Evolutionary conservation across 2,113 vertebrate species (phyloP).

Genomic region (Globicephala melas): DNA sequence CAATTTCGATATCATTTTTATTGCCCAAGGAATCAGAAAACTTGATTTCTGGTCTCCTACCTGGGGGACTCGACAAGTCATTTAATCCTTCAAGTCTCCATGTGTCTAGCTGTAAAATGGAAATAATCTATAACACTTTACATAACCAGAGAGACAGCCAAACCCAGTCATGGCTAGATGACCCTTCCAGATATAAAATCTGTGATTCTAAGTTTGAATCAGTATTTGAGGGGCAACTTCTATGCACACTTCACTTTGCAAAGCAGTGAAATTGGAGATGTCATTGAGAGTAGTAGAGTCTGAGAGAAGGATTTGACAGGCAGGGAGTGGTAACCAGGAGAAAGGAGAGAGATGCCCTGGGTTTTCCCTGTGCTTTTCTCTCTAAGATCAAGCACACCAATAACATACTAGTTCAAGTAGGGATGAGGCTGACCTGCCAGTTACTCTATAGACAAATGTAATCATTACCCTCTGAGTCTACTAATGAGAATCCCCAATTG

Average conservation of each 20-base stretch:
- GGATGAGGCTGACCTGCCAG: slow-evolving; percentile 48
- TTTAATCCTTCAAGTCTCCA: neutral
- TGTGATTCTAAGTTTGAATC: neutral
- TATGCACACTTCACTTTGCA: neutral
- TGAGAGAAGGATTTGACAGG: neutral
- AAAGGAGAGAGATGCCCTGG: neutral
- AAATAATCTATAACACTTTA: neutral
- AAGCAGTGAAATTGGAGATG: neutral
- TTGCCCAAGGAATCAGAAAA: neutral
- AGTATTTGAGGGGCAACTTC: neutral
- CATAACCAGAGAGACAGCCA: neutral
- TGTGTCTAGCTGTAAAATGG: neutral
- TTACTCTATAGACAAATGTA: slow-evolving; percentile 57
- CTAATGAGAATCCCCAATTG: neutral
- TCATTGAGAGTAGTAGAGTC: neutral
- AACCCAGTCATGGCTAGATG: neutral
- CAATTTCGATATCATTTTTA: slow-evolving; percentile 14
- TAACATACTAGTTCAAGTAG: slow-evolving; percentile 56
- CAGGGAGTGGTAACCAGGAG: neutral
- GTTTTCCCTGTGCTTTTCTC: neutral
- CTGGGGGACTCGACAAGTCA: neutral
- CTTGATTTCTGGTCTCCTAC: neutral
- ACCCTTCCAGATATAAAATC: neutral
- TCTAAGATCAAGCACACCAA: slow-evolving; percentile 45
- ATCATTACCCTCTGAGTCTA: neutral